These are phyloP conservation scores for Limnodromus scolopaceus DNA, from an alignment of 2,797 vertebrate genomes.

Conservation along the genomic window DNA sequence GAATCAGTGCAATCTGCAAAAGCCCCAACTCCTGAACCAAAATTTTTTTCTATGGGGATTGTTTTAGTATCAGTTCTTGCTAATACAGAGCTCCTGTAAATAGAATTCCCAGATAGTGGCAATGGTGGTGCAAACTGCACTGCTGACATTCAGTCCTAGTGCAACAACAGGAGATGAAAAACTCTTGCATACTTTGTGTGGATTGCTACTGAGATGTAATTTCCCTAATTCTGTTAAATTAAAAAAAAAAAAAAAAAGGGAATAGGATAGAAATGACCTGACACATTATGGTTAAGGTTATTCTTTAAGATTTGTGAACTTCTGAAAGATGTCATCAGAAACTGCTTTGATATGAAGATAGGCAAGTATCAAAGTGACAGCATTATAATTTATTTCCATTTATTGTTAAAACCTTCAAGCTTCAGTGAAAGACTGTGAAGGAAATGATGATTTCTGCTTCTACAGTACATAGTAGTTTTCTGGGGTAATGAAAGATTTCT, in stretches of 20 bases:
- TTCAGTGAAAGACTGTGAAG: slow-evolving; percentile 43
- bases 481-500: background rate
- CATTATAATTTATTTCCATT: slow-evolving; percentile 29
- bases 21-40: background rate
- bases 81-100: background rate
- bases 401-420: slow-evolving; percentile 20
- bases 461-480: background rate
- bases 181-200: background rate
- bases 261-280: background rate
- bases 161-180: slow-evolving; percentile 1
- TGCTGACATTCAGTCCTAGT: slow-evolving; percentile 22
- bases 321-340: slow-evolving; percentile 31
- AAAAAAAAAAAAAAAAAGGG: too few relatives aligned
- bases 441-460: background rate
- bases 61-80: slow-evolving; percentile 40
- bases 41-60: background rate
- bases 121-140: background rate
- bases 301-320: slow-evolving; percentile 26
- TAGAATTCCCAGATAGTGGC: background rate
- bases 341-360: slow-evolving; percentile 35
- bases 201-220: slow-evolving; percentile 40
- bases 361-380: slow-evolving; percentile 32
- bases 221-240: background rate
- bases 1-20: slow-evolving; percentile 25
- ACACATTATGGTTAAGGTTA: slow-evolving; percentile 36